phyloP scores from a whole-genome alignment of 1,140 invertebrate species.

The Telenomus remus region DNA sequence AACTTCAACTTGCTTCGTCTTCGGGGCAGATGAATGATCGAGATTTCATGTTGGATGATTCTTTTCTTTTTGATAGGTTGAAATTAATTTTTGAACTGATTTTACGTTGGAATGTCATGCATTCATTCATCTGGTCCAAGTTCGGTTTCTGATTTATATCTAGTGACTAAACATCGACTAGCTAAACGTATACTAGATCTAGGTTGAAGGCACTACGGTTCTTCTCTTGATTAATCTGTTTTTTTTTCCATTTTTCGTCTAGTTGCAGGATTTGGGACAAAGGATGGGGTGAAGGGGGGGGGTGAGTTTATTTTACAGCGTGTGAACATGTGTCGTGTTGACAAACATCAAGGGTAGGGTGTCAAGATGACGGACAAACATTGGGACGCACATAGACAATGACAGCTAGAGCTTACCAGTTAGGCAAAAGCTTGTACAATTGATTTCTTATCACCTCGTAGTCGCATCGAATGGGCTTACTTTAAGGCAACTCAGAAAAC shows the following conservation, averaged over 20 bases:
- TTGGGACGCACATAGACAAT: conserved; percentile 63
- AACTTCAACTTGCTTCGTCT: too few species aligned
- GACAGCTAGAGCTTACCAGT: conserved; percentile 71
- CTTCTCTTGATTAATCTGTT: conserved; percentile 11
- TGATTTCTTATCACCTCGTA: conserved; percentile 18
- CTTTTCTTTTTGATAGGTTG: too few species aligned
- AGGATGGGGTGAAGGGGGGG: neutral
- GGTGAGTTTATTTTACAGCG: neutral
- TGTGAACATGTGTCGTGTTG: neutral
- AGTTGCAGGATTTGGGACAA: conserved; percentile 1
- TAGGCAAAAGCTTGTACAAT: conserved; percentile 63
- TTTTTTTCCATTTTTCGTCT: neutral
- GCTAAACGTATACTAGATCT: conserved; percentile 51
- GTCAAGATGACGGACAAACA: conserved; percentile 54
- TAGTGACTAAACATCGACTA: conserved; percentile 51
- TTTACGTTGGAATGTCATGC: conserved; percentile 33
- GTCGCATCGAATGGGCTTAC: neutral
- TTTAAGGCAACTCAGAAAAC: neutral
- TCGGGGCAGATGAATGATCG: too few species aligned
- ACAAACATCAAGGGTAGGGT: conserved; percentile 1
- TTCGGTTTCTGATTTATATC: conserved; percentile 29
- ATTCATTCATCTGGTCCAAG: conserved; percentile 44
- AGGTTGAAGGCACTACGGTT: conserved; percentile 46
- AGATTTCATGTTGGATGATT: neutral
- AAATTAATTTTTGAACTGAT: neutral